Evolutionary conservation across 2,797 vertebrate genomes (phyloP).

Genomic region (Crenichthys baileyi): DNA sequence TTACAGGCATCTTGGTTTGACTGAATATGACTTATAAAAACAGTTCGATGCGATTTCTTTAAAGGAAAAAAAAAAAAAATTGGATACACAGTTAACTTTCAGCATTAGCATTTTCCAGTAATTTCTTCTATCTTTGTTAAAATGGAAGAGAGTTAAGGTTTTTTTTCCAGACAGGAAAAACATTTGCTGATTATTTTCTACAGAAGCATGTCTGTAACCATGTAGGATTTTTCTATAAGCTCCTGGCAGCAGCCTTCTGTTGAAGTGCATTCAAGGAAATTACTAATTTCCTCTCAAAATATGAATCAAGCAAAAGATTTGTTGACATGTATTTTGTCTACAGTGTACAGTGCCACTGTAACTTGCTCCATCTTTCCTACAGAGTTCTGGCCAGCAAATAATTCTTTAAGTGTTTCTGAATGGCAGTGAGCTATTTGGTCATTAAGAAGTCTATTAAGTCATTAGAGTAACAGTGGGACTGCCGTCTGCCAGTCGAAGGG

Average conservation of each 20-base stretch:
- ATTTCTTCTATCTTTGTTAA: conserved; percentile 1
- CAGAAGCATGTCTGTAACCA: conserved; percentile 30
- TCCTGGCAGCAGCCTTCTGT: conserved; percentile 10
- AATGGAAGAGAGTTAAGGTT: conserved; percentile 8
- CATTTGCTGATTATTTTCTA: conserved; percentile 39
- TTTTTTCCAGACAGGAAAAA: conserved; percentile 44
- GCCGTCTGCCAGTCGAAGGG: conserved; percentile 68
- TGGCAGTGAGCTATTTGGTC: conserved; percentile 84
- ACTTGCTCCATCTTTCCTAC: conserved; percentile 47
- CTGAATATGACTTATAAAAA: conserved; percentile 11
- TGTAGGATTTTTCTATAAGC: conserved; percentile 14
- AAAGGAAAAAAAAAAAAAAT: conserved; percentile 2
- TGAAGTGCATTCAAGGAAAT: conserved; percentile 10
- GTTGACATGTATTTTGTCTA: conserved; percentile 42
- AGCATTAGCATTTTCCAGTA: conserved; percentile 1
- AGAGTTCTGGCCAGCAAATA: conserved; percentile 75
- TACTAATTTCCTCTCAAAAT: conserved; percentile 5
- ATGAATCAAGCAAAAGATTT: conserved; percentile 24
- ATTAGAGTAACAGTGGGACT: conserved; percentile 80
- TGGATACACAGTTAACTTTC: not conserved
- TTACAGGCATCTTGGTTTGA: conserved; percentile 8
- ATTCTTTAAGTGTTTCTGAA: conserved; percentile 85
- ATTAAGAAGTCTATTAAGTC: conserved; percentile 84
- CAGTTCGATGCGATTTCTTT: conserved; percentile 1
- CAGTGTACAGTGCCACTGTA: conserved; percentile 43